Base-by-base conservation (phyloP, 30 jellyfish, hydroid and myxozoan genomes). In the Chrysaora quinquecirrha region DNA sequence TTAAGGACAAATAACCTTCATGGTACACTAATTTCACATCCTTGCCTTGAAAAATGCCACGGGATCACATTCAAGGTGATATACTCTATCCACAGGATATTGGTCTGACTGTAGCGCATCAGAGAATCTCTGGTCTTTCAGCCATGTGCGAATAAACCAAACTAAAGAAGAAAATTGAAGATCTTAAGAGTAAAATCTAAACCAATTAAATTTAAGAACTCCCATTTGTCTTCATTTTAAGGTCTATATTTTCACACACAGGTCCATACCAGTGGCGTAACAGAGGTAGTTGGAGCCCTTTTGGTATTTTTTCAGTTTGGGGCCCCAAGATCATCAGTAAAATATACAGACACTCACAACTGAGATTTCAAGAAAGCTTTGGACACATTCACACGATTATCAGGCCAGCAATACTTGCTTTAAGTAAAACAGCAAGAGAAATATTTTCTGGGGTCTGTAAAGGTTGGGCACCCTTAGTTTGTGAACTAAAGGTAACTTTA, bases 71-170 rank as follows among this genome's bases (percentile, higher is more conserved):
- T 38, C 54, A 38, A 38, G 54, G 54, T 38, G 54, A 38, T 38
- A 38, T 38, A 38, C 54, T 38, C 54, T 38, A 38, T 38, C 11
- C 54, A 38, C 54, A 38, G 54, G 54, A 38, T 38, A 38, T 38
- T 38, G 54, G 54, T 38, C 54, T 38, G 54, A 38, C 54, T 38
- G 54, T 38, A 38, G 54, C 54, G 54, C 54, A 38, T 38, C 54
- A 38, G 54, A 38, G 11, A 38, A 38, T 38, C 54, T 38, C 54
- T 38, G 54, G 14, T 38, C 54, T 38, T 38, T 38, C 54, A 38
- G 54, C 54, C 54, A 38, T 38, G 54, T 38, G 54, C 54, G 54
- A 38, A 38, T 38, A 38, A 38, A 38, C 54, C 54, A 38, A 38
- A 38, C 54, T 38, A 14, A 14, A 38, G 54, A 38, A 38, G 54